Percentiles rank a stretch among this genome's conserved stretches.
Conservation (phyloP, 1,140 invertebrate genomes). For the Leptopilina boulardi region DNA sequence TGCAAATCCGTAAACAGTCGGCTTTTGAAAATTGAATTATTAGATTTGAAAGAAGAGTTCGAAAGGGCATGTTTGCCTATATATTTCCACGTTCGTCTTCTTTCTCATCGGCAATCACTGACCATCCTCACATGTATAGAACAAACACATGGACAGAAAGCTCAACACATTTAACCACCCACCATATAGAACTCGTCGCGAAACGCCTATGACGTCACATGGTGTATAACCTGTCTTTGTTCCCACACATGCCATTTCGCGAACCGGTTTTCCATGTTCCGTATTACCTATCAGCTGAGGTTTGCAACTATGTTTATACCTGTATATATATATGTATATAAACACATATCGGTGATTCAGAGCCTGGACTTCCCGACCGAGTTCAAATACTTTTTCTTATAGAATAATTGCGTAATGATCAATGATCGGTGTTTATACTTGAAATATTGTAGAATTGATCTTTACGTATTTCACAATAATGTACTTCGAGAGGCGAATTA, state of each 20-base stretch:
- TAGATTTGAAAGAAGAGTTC: not conserved
- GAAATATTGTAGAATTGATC: conserved; percentile 24
- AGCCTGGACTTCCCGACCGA: conserved; percentile 16
- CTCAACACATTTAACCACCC: conserved; percentile 56
- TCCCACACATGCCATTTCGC: conserved; percentile 66
- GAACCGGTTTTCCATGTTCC: conserved; percentile 70
- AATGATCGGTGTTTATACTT: not conserved
- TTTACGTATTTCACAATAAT: conserved; percentile 18
- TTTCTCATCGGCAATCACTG: conserved; percentile 57
- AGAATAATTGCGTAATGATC: conserved; percentile 16
- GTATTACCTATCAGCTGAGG: conserved; percentile 69
- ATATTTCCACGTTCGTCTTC: not conserved
- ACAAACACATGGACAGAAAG: not conserved
- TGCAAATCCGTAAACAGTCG: conserved; percentile 2
- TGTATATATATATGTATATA: conserved; percentile 23
- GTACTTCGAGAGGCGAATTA: not conserved
- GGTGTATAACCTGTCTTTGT: conserved; percentile 72
- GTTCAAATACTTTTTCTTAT: conserved; percentile 16
- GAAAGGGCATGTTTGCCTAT: conserved; percentile 19
- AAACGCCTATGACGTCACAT: conserved; percentile 66
- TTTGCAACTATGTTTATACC: conserved; percentile 32
- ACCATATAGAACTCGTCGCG: conserved; percentile 42
- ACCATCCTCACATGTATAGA: conserved; percentile 62
- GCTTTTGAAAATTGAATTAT: not conserved
- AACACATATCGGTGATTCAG: conserved; percentile 42